phyloP scores from a whole-genome alignment of 1,140 invertebrate genomes.

The Apocrypta bakeri region DNA sequence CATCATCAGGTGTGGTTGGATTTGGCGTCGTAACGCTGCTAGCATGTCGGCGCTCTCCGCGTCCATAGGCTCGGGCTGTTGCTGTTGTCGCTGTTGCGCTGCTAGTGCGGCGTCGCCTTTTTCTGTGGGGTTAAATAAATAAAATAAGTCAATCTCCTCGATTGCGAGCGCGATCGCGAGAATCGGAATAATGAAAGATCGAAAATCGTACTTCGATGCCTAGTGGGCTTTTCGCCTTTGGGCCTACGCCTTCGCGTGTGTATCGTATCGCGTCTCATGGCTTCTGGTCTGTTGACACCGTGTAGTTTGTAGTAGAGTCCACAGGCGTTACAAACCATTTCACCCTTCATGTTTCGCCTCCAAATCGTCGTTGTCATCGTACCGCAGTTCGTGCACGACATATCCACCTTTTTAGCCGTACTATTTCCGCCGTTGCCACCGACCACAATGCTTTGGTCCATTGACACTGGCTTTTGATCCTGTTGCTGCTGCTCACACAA shows the following conservation, averaged over 20 bases:
- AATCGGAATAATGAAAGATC: constrained; percentile 45
- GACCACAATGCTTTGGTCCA: constrained; percentile 60
- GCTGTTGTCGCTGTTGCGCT: not conserved
- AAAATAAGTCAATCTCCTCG: not conserved
- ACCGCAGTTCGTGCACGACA: constrained; percentile 88
- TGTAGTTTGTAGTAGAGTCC: constrained; percentile 95
- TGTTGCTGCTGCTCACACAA: constrained; percentile 56
- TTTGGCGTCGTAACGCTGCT: constrained; percentile 78
- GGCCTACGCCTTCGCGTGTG: constrained; percentile 95
- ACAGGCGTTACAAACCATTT: constrained; percentile 96
- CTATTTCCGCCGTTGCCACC: constrained; percentile 57
- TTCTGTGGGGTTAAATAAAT: constrained; percentile 54
- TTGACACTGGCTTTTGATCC: constrained; percentile 63
- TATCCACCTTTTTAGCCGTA: constrained; percentile 77
- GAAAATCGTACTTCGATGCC: constrained; percentile 66
- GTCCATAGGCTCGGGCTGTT: constrained; percentile 68
- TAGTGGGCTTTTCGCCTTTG: constrained; percentile 77
- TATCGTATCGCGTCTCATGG: constrained; percentile 97
- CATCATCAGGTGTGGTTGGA: constrained; percentile 80
- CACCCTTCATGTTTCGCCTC: constrained; percentile 90
- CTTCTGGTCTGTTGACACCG: constrained; percentile 90
- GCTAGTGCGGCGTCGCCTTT: constrained; percentile 61
- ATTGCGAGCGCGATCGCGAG: too few relatives aligned
- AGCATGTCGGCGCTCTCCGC: constrained; percentile 78
- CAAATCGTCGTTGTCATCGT: constrained; percentile 94